Conservation (phyloP, 2,797 vertebrate species). For the Neomorphus geoffroyi region DNA sequence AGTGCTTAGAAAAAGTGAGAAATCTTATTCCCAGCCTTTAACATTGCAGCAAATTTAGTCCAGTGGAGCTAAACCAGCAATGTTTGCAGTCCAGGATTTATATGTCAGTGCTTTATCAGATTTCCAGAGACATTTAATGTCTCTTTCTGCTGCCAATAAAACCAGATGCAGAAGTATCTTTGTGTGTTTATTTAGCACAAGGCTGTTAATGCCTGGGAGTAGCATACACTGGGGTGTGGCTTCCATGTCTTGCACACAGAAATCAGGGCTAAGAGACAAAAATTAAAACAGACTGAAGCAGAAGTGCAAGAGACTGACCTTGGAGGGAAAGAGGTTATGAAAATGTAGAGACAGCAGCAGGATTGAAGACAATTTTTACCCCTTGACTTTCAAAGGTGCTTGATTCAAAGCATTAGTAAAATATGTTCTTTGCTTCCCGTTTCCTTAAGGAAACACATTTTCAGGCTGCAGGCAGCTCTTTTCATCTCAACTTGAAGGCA, state of each 20-base stretch:
- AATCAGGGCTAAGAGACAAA: background rate
- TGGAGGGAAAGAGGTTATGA: background rate
- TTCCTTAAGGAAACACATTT: constrained; percentile 50
- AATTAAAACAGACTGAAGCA: constrained; percentile 25
- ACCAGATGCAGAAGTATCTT: constrained; percentile 60
- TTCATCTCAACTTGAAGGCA: constrained; percentile 30
- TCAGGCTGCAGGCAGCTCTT: constrained; percentile 35
- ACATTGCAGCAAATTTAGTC: background rate
- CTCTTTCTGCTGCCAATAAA: constrained; percentile 62
- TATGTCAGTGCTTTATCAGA: constrained; percentile 62
- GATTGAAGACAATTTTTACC: background rate
- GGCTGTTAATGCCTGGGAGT: constrained; percentile 48
- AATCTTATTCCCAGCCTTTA: background rate
- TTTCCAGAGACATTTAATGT: constrained; percentile 62
- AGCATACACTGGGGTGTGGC: constrained; percentile 44
- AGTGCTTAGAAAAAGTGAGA: background rate
- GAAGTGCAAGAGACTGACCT: background rate
- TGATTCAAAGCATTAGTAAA: background rate
- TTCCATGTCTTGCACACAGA: constrained; percentile 31
- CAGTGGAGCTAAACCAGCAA: background rate
- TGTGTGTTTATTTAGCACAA: constrained; percentile 54
- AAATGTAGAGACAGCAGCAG: background rate
- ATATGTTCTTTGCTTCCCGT: background rate
- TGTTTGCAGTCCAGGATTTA: constrained; percentile 19
- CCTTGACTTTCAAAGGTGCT: constrained; percentile 16